A percentile compares a stretch with the other conserved stretches of the same genome.
Evolutionary conservation across 2,888 invertebrate species (phyloP).

Genomic region (Pegoplata infirma): DNA sequence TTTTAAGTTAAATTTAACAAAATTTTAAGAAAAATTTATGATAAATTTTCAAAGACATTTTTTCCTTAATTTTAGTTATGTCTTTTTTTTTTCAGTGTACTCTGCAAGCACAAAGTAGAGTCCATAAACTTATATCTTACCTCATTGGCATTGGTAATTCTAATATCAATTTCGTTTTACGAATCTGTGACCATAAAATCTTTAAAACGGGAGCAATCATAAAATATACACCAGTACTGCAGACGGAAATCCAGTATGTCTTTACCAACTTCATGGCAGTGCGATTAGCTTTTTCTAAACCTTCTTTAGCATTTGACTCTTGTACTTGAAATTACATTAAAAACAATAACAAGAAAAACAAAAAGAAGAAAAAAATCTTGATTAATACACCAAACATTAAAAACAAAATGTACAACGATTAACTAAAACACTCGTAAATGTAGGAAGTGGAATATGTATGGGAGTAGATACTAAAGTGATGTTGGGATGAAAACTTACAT

Average conservation of each 20-base stretch:
- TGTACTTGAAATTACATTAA: conserved; percentile 60
- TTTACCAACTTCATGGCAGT: conserved; percentile 66
- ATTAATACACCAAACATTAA: conserved; percentile 15
- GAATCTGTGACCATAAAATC: conserved; percentile 64
- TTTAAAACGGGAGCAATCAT: conserved; percentile 71
- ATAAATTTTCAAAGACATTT: too few relatives aligned
- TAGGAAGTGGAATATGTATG: conserved; percentile 3
- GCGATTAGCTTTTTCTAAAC: conserved; percentile 67
- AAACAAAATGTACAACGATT: not conserved
- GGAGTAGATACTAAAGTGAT: not conserved
- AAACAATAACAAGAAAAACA: conserved; percentile 32
- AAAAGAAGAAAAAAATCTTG: not conserved
- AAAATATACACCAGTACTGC: conserved; percentile 72
- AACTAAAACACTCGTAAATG: not conserved
- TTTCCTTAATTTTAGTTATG: too few relatives aligned
- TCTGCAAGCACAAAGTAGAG: too few relatives aligned
- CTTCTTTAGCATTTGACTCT: conserved; percentile 55
- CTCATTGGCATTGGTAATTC: conserved; percentile 75
- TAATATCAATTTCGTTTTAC: conserved; percentile 48
- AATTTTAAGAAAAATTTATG: too few relatives aligned
- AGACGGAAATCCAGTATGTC: conserved; percentile 69
- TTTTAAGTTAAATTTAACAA: too few relatives aligned
- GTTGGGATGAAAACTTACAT: too few relatives aligned
- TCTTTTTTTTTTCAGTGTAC: too few relatives aligned
- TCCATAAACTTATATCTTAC: too few relatives aligned